Base-by-base conservation (phyloP, 1,140 invertebrate species). In the Lepidurus couesii region DNA sequence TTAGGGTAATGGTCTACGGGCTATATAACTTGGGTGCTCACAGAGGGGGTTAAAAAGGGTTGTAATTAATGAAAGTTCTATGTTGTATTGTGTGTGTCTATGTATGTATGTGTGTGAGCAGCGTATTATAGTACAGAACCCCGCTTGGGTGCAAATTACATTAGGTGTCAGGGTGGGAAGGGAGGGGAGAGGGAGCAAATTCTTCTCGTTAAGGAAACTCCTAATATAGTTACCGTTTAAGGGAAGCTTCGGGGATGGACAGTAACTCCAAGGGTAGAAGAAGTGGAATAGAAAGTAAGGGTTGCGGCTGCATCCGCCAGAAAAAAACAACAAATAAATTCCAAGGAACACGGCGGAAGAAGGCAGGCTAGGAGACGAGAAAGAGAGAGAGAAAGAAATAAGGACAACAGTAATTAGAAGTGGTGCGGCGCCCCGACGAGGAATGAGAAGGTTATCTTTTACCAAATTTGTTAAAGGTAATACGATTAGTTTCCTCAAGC, bases 41-140 rank as follows among this genome's bases (percentile, higher is more conserved):
- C n/a, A 65, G 53, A 65, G 21, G 53, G 53, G 53, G 53, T 65
- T 13, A 65, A 65, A 21, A 65, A 65, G 53, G 53, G 7, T 65
- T 9, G 53, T 65, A 65, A 65, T 65, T 65, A 65, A 65, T n/a
- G 53, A 65, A 65, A 65, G 53, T 65, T 65, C 10, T 21, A 65
- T 34, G 34, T 34, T 34, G 34, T 34, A 34, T 34, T 34, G 34
- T 34, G 34, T 34, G 34, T 34, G 34, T 34, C 2, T 34, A 34
- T 34, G 34, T 65, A 65, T 16, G 13, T 65, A 21, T 16, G 21
- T 16, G 53, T 65, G 53, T 47, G 21, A 21, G 21, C 21, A 9
- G 53, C 16, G 53, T 21, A 21, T 9, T 16, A 65, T 9, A 10
- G 53, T 65, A 9, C 53, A 7, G 21, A 65, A 65, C 53, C 21